Evolutionary conservation across 2,113 vertebrate genomes (phyloP).

Genomic region (Psittacula cyanocephala): DNA sequence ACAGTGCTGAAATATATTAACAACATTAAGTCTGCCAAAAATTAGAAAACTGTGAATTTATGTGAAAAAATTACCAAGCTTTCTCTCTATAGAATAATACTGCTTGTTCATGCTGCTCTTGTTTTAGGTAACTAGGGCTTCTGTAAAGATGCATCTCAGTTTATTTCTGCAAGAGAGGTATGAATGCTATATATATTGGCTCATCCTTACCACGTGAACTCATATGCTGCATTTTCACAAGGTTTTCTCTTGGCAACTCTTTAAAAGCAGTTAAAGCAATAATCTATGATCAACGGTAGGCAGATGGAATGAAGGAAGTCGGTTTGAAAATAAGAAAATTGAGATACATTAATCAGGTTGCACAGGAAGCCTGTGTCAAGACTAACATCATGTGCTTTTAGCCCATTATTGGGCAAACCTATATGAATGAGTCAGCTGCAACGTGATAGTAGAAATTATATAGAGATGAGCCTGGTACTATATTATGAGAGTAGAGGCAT

Average conservation of each 20-base stretch:
- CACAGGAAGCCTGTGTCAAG: background rate
- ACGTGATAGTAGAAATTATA: background rate
- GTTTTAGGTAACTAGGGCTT: background rate
- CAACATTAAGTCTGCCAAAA: background rate
- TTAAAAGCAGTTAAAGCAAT: background rate
- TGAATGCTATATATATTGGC: background rate
- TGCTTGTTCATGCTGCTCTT: background rate
- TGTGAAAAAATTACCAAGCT: background rate
- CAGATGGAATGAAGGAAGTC: background rate
- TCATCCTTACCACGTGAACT: background rate
- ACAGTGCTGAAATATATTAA: background rate
- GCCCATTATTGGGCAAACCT: background rate
- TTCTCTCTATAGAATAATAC: background rate
- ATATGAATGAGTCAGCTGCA: background rate
- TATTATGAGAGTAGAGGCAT: background rate
- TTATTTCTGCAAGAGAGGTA: background rate
- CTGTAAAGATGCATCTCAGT: background rate
- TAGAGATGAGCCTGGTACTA: background rate
- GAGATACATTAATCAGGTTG: background rate
- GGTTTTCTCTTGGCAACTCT: background rate
- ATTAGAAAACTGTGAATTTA: background rate
- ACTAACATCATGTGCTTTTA: background rate
- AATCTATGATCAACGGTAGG: background rate
- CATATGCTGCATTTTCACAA: background rate
- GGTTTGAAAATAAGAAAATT: background rate